Evolutionary conservation across 2,797 vertebrate genomes (phyloP), one percentile per base, ranked within the genome.

Genomic region (Rhinophrynus dorsalis): DNA sequence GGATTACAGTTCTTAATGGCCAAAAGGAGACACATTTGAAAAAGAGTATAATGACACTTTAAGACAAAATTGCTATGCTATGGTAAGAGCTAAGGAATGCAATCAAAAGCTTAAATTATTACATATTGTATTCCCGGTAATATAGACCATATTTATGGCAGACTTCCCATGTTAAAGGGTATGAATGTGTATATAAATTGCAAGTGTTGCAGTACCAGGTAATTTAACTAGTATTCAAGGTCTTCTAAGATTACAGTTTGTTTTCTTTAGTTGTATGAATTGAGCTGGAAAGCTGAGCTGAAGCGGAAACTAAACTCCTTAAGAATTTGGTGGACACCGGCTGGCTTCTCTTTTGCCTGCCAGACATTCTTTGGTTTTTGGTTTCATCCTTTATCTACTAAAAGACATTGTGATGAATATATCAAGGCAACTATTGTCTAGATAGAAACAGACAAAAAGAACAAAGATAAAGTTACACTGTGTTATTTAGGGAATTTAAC

Each of bases 181-280:
- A 59, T 57, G 27, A n/a, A n/a, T 52, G 30, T 64, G 52, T 45
- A 30, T 66, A 52, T 66, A 55, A 66, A 66, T 67, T 66, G 70
- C 62, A 66, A 67, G 65, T 55, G 50, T 68, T 68, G 32, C 57
- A 38, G 80, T 76, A 80, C 76, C 81, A 81, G 82, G 84, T 84
- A 80, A 85, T 86, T 83, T 80, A 82, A 83, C 81, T 83, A 81
- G 80, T 33, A 73, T 67, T 64, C 62, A 73, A 54, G 55, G 37
- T 26, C 83, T 77, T 84, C 74, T 84, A 83, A 83, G 78, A 84
- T 86, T 85, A 83, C 82, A 48, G 82, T 81, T 83, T 86, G 83
- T 85, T 87, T 87, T 83, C 81, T 81, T 86, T 85, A 79, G 81
- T 83, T 78, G 79, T 76, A 81, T 75, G 78, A 81, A 81, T 78